Evolutionary conservation across 2,888 invertebrate genomes (phyloP).

Genomic region (Conistra vaccinii): DNA sequence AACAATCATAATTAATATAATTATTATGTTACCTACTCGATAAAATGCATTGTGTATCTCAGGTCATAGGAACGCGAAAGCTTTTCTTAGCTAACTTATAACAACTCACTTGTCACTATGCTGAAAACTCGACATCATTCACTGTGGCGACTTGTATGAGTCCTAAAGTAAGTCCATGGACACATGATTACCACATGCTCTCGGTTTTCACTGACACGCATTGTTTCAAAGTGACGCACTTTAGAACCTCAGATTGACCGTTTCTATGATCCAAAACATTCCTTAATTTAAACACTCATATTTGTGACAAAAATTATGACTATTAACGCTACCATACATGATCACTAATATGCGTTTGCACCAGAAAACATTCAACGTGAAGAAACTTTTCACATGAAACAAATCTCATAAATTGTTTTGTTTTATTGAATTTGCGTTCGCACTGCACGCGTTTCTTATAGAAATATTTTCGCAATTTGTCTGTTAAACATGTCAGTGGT

Average conservation of each 20-base stretch:
- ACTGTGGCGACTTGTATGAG: background rate
- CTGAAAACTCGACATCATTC: background rate
- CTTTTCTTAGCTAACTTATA: background rate
- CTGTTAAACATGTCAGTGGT: too few relatives aligned
- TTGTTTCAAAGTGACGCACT: background rate
- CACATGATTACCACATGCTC: background rate
- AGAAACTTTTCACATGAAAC: too few relatives aligned
- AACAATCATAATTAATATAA: slow-evolving; percentile 23
- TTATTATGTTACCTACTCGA: slow-evolving; percentile 12
- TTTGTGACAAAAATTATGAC: background rate
- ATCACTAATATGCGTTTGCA: too few relatives aligned
- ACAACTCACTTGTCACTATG: background rate
- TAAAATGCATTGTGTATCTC: slow-evolving; percentile 42
- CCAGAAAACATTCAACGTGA: too few relatives aligned
- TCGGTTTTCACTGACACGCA: slow-evolving; percentile 1
- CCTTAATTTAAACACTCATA: slow-evolving; percentile 35
- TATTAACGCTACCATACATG: slow-evolving; percentile 18
- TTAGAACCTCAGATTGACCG: background rate
- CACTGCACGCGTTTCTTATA: too few relatives aligned
- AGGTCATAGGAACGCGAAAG: slow-evolving; percentile 25
- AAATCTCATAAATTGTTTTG: too few relatives aligned
- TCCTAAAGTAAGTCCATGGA: background rate
- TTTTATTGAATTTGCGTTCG: too few relatives aligned
- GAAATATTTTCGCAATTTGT: too few relatives aligned
- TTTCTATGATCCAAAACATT: slow-evolving; percentile 42